Evolutionary conservation across 1,140 invertebrate species (phyloP).

Genomic region (Zaprionus inermis): DNA sequence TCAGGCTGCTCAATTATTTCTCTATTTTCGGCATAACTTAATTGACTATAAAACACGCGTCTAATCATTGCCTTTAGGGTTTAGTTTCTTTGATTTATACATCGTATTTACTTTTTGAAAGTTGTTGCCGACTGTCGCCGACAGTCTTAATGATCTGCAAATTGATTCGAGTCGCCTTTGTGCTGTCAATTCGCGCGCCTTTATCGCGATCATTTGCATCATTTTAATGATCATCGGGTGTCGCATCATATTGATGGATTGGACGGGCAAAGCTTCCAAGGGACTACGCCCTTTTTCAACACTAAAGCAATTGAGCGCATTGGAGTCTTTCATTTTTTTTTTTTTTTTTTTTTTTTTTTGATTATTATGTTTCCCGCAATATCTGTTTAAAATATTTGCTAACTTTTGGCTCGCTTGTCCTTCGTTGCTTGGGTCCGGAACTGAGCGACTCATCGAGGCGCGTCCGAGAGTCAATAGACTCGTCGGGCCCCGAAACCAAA

Average conservation of each 20-base stretch:
- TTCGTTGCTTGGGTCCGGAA: slow-evolving; percentile 47
- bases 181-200: slow-evolving; percentile 17
- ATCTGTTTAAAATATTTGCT: slow-evolving; percentile 13
- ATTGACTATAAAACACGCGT: slow-evolving; percentile 19
- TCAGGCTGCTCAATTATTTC: no score
- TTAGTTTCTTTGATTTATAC: neutral
- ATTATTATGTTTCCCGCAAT: neutral
- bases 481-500: slow-evolving; percentile 17
- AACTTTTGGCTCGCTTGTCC: slow-evolving; percentile 9
- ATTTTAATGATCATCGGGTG: slow-evolving; percentile 8
- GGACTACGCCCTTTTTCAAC: slow-evolving; percentile 7
- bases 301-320: slow-evolving; percentile 3
- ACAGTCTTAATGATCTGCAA: slow-evolving; percentile 15
- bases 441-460: slow-evolving; percentile 39
- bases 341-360: neutral
- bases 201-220: slow-evolving; percentile 18
- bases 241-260: neutral
- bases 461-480: slow-evolving; percentile 10
- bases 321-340: neutral
- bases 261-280: neutral
- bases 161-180: slow-evolving; percentile 29
- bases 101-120: slow-evolving; percentile 23
- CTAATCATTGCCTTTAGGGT: slow-evolving; percentile 21
- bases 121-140: slow-evolving; percentile 21
- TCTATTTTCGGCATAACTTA: slow-evolving; percentile 13